Conservation (phyloP, 2,797 vertebrate genomes). For the Manis pentadactyla region DNA sequence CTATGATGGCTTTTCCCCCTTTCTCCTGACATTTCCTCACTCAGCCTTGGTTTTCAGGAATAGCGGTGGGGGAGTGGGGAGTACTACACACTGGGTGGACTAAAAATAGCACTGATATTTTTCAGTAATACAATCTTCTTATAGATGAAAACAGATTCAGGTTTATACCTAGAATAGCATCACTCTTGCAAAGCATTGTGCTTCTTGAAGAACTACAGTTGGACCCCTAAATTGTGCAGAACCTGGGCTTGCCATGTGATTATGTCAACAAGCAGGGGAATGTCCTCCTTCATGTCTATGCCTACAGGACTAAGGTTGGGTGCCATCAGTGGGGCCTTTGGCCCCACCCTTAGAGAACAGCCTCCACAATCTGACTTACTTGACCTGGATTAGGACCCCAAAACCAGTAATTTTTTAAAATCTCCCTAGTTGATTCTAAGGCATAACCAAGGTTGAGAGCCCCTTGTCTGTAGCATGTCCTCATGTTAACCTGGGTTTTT, state of each 20-base stretch:
- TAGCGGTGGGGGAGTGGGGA: neutral
- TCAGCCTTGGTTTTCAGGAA: neutral
- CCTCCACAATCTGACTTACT: neutral
- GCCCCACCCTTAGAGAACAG: neutral
- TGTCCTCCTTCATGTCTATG: neutral
- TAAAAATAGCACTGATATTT: constrained; percentile 15
- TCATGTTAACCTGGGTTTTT: neutral
- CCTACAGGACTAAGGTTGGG: neutral
- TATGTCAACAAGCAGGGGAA: neutral
- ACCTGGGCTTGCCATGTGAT: neutral
- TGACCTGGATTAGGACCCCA: neutral
- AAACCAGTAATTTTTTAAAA: neutral
- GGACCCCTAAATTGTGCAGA: neutral
- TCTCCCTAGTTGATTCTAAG: neutral
- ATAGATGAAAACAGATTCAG: constrained; percentile 12
- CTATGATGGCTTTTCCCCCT: neutral
- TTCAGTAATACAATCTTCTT: neutral
- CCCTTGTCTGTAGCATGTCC: neutral
- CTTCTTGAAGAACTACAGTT: neutral
- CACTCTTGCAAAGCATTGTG: neutral
- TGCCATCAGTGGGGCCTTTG: neutral
- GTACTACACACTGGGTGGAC: neutral
- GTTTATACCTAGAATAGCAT: constrained; percentile 24
- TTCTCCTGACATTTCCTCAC: neutral
- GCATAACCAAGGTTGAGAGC: neutral